Evolutionary conservation across 2,797 vertebrate genomes (phyloP).

Genomic region (Semaprochilodus insignis): DNA sequence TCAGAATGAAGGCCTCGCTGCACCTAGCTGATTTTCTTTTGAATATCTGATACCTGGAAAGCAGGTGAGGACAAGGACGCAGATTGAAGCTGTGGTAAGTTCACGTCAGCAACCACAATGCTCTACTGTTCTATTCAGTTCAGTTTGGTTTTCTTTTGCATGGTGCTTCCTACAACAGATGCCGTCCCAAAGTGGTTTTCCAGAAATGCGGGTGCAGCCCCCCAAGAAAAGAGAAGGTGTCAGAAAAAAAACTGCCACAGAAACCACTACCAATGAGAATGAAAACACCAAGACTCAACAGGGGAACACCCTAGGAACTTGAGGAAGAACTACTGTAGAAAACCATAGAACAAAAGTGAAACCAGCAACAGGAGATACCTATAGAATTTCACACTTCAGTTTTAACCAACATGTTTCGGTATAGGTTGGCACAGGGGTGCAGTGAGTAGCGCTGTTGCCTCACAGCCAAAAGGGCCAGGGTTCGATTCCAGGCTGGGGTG

Average conservation of each 20-base stretch:
- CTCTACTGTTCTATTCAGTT: background rate
- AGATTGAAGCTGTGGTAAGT: background rate
- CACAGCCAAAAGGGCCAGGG: no score
- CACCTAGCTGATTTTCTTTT: background rate
- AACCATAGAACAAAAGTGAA: background rate
- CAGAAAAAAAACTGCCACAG: no score
- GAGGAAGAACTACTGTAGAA: background rate
- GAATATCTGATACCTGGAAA: background rate
- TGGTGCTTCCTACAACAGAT: background rate
- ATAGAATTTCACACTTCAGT: no score
- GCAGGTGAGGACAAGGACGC: background rate
- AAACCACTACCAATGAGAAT: no score
- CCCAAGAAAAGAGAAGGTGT: no score
- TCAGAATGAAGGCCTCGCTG: background rate
- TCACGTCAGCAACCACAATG: background rate
- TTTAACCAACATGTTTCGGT: no score
- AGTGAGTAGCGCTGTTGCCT: no score
- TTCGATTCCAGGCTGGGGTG: no score
- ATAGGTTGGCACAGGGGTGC: no score
- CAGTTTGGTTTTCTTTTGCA: background rate
- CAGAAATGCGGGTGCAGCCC: background rate
- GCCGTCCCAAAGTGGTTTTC: background rate
- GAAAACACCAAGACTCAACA: no score
- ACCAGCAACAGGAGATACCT: no score
- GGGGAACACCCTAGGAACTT: background rate